A percentile compares a stretch with the other conserved stretches of the same genome.
Evolutionary conservation across 2,797 vertebrate genomes (phyloP).

Genomic region (Pangasius krempfi): DNA sequence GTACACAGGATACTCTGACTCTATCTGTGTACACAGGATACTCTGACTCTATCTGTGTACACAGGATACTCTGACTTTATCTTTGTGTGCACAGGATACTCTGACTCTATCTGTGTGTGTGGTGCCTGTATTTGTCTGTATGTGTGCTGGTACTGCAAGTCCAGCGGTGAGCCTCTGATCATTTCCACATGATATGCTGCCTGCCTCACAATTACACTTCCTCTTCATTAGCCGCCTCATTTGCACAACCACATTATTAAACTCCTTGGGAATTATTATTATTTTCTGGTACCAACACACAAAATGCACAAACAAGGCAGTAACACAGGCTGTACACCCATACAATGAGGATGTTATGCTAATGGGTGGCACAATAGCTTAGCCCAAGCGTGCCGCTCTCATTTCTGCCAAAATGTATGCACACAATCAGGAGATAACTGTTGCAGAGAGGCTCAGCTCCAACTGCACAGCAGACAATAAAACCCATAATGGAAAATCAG

Average conservation of each 20-base stretch:
- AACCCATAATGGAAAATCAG: slow-evolving; percentile 29
- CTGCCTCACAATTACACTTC: slow-evolving; percentile 51
- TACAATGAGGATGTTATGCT: slow-evolving; percentile 53
- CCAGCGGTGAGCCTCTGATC: slow-evolving; percentile 35
- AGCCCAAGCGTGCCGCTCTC: slow-evolving; percentile 22
- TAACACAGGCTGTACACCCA: slow-evolving; percentile 33
- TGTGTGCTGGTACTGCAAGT: slow-evolving; percentile 8
- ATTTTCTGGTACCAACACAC: slow-evolving; percentile 43
- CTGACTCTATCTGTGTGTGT: slow-evolving; percentile 6
- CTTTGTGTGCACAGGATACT: too few relatives aligned
- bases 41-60: background rate
- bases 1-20: too few relatives aligned
- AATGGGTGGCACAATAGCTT: slow-evolving; percentile 43
- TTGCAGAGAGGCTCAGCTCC: slow-evolving; percentile 31
- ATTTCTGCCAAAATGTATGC: slow-evolving; percentile 35
- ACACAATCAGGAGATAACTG: slow-evolving; percentile 39
- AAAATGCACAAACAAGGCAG: slow-evolving; percentile 45
- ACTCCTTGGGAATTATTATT: slow-evolving; percentile 55
- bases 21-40: too few relatives aligned
- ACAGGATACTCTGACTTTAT: too few relatives aligned
- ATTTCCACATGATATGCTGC: slow-evolving; percentile 46
- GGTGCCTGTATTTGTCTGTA: background rate
- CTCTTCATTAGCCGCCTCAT: slow-evolving; percentile 52
- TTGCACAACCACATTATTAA: slow-evolving; percentile 49
- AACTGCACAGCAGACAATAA: slow-evolving; percentile 23